Conservation (phyloP, 2,797 vertebrate genomes). For the Glyptemys insculpta region DNA sequence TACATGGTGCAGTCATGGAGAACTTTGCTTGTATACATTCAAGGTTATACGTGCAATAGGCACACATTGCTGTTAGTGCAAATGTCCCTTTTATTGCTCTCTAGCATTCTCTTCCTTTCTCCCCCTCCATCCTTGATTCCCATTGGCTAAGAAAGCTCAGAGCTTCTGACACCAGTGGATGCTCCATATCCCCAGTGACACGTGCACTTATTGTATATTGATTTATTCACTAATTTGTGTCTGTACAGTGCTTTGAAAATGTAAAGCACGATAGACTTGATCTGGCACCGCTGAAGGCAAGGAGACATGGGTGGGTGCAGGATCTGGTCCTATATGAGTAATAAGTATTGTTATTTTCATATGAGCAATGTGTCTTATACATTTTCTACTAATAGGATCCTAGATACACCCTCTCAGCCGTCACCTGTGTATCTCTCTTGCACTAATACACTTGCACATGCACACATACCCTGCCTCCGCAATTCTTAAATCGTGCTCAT, state of each 20-base stretch:
- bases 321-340: constrained; percentile 39
- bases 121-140: background rate
- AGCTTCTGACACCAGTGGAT: constrained; percentile 32
- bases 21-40: background rate
- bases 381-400: constrained; percentile 9
- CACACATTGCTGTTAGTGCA: background rate
- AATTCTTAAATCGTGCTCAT: constrained; percentile 13
- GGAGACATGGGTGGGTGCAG: background rate
- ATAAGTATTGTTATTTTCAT: constrained; percentile 57
- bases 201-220: constrained; percentile 2
- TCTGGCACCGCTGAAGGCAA: background rate
- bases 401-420: background rate
- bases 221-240: constrained; percentile 17
- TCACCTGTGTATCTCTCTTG: background rate
- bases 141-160: constrained; percentile 5
- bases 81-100: background rate
- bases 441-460: background rate
- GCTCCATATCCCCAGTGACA: constrained; percentile 19
- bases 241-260: constrained; percentile 15
- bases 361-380: constrained; percentile 19
- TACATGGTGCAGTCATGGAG: constrained; percentile 1
- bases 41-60: background rate
- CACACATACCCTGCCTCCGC: background rate
- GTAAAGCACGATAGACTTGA: constrained; percentile 16
- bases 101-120: background rate